A percentile compares a stretch with the other conserved stretches of the same genome.
These are phyloP conservation scores for Dendropsophus ebraccatus DNA, from an alignment of 2,113 vertebrate species.

Conservation along the genomic window DNA sequence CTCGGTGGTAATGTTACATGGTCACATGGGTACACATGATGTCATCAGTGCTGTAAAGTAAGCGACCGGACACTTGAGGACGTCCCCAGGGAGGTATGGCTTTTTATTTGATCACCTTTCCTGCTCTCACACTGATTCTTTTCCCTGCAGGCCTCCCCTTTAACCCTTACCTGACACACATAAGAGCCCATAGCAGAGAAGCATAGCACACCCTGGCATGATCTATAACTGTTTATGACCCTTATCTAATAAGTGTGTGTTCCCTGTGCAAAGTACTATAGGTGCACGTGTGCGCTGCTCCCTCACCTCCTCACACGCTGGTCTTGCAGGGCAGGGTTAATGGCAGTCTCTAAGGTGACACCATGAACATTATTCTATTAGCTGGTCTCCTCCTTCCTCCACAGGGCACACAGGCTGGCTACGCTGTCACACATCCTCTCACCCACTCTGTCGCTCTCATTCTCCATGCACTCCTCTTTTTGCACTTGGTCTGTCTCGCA, in stretches of 20 bases:
- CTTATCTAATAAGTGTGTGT: neutral
- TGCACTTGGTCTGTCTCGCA: neutral
- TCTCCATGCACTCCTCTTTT: neutral
- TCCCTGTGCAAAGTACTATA: neutral
- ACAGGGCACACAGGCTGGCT: conserved; percentile 13
- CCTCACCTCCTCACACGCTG: neutral
- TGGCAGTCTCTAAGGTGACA: conserved; percentile 55
- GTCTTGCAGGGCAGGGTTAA: conserved; percentile 43
- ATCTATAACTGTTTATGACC: neutral
- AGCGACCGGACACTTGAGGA: too few species aligned
- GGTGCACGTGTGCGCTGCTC: neutral
- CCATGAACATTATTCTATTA: conserved; percentile 48
- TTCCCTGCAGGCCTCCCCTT: too few species aligned
- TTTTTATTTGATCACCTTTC: too few species aligned
- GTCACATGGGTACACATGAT: too few species aligned
- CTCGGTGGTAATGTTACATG: too few species aligned
- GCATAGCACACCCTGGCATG: neutral
- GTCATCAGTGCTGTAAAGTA: too few species aligned
- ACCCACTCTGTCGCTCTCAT: neutral
- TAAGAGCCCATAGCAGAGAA: neutral
- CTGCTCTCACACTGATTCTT: too few species aligned
- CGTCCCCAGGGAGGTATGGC: too few species aligned
- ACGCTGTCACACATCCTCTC: conserved; percentile 6
- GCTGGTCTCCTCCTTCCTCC: conserved; percentile 35
- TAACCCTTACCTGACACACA: neutral